Percentiles rank a stretch among this genome's conserved stretches.
phyloP scores from a whole-genome alignment of 2,888 invertebrate genomes.

The Tiphia femorata region DNA sequence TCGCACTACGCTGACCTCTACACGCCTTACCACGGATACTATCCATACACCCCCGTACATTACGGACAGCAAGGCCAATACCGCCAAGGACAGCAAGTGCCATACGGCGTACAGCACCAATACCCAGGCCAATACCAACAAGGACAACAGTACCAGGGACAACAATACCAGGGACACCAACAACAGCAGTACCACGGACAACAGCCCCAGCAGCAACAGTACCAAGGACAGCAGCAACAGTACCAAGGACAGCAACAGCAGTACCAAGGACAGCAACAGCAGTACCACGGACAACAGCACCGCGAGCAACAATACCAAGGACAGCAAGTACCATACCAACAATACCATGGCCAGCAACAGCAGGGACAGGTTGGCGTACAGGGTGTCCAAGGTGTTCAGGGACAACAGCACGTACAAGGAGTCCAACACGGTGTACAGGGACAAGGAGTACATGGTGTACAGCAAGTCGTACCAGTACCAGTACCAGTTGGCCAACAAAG shows the following conservation, averaged over 20 bases:
- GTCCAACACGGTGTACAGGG: neutral
- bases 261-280: constrained; percentile 11
- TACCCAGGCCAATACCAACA: constrained; percentile 18
- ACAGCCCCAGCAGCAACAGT: neutral
- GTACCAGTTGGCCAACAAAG: neutral
- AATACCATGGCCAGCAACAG: constrained; percentile 1
- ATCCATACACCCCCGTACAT: constrained; percentile 30
- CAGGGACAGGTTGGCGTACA: constrained; percentile 9
- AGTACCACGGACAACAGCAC: constrained; percentile 19
- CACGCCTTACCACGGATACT: constrained; percentile 26
- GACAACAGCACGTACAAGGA: constrained; percentile 9
- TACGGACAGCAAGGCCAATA: constrained; percentile 22
- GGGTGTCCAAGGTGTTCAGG: constrained; percentile 17
- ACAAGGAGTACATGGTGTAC: constrained; percentile 6
- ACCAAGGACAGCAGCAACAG: constrained; percentile 1
- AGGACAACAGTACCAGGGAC: constrained; percentile 16
- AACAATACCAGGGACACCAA: constrained; percentile 22
- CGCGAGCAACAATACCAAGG: constrained; percentile 20
- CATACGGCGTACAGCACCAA: constrained; percentile 16
- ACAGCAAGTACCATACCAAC: constrained; percentile 15
- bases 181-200: neutral
- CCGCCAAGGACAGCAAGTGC: constrained; percentile 14
- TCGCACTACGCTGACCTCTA: constrained; percentile 28
- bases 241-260: constrained; percentile 15
- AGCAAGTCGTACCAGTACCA: constrained; percentile 9